Evolutionary conservation across 2,888 invertebrate species (phyloP).

Genomic region (Pollenia angustigena): DNA sequence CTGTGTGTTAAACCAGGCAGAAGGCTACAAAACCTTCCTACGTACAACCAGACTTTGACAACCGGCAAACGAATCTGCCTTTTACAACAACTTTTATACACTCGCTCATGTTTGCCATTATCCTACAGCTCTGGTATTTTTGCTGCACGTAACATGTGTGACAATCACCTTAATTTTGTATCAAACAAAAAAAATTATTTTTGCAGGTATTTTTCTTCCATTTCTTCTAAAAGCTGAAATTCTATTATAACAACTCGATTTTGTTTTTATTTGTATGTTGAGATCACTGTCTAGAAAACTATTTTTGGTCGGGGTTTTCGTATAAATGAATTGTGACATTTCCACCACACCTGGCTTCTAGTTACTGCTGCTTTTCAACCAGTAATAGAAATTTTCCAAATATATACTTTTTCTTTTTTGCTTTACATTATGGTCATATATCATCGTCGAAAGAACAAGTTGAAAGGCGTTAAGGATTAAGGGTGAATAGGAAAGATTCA

Average conservation of each 20-base stretch:
- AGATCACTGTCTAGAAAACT: too few species aligned
- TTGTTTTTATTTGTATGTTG: not conserved
- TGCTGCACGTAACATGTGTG: slow-evolving; percentile 57
- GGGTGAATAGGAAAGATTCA: too few species aligned
- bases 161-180: slow-evolving; percentile 55
- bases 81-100: slow-evolving; percentile 10
- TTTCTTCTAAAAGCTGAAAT: slow-evolving; percentile 44
- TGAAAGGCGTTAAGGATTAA: too few species aligned
- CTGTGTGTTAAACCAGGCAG: slow-evolving; percentile 42
- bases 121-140: slow-evolving; percentile 15
- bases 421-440: too few species aligned
- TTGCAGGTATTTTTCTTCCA: not conserved
- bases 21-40: not conserved
- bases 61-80: not conserved
- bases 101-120: slow-evolving; percentile 15
- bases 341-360: not conserved
- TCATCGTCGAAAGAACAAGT: too few species aligned
- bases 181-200: slow-evolving; percentile 18
- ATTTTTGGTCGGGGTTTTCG: too few species aligned
- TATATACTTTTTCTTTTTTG: too few species aligned
- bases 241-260: slow-evolving; percentile 51
- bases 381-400: too few species aligned
- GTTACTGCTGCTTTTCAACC: not conserved
- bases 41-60: not conserved
- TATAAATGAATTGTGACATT: not conserved